A percentile compares a stretch with the other conserved stretches of the same genome.
Conservation (phyloP, 2,113 vertebrate species). For the Petromus typicus region DNA sequence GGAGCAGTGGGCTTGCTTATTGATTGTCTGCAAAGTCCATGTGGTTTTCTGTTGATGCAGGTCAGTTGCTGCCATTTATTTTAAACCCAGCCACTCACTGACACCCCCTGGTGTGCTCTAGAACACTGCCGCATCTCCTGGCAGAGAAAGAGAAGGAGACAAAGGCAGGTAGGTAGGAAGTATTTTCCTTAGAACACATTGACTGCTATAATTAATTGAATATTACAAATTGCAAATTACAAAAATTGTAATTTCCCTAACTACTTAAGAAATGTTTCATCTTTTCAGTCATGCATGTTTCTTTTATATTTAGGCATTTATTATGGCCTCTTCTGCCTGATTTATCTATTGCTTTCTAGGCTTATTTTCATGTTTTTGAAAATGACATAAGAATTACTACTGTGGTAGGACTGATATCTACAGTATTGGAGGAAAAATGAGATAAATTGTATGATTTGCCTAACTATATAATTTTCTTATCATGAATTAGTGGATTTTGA, state of each 20-base stretch:
- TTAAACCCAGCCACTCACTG: slow-evolving; percentile 46
- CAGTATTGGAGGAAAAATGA: background rate
- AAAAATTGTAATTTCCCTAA: background rate
- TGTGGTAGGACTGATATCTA: background rate
- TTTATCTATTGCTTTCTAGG: background rate
- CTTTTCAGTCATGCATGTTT: background rate
- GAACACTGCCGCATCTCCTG: background rate
- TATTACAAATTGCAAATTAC: background rate
- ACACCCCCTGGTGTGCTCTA: background rate
- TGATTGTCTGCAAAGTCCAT: slow-evolving; percentile 33
- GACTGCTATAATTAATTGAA: background rate
- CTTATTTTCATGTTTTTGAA: background rate
- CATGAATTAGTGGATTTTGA: background rate
- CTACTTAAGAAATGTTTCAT: slow-evolving; percentile 1
- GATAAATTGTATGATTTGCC: background rate
- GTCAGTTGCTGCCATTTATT: slow-evolving; percentile 33
- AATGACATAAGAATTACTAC: background rate
- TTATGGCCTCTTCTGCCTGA: background rate
- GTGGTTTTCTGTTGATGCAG: slow-evolving; percentile 17
- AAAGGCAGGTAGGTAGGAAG: background rate
- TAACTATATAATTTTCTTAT: background rate
- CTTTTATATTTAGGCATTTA: background rate
- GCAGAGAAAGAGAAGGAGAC: background rate
- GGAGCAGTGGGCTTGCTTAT: background rate
- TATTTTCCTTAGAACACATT: slow-evolving; percentile 6